phyloP scores from a whole-genome alignment of 2,113 vertebrate species.

The Trogon surrucura region DNA sequence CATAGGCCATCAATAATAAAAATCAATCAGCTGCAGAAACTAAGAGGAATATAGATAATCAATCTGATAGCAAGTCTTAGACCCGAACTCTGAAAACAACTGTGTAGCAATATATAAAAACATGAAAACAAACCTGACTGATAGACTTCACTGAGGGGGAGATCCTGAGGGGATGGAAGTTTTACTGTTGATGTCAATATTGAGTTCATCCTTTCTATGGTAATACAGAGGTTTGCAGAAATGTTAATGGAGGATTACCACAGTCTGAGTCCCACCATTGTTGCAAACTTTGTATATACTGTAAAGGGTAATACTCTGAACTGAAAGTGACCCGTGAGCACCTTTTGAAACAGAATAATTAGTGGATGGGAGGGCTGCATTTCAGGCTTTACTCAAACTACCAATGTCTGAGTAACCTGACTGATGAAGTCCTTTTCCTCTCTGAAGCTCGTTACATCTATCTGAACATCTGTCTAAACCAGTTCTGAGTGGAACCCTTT shows the following conservation, averaged over 20 bases:
- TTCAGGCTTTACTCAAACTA: background rate
- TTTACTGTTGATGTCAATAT: background rate
- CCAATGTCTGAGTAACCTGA: background rate
- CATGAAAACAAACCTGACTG: background rate
- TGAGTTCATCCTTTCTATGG: background rate
- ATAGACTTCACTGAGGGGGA: background rate
- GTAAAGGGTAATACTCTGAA: background rate
- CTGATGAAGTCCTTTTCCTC: background rate
- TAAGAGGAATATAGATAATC: background rate
- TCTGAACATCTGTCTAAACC: background rate
- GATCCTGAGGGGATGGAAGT: background rate
- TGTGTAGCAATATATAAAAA: background rate
- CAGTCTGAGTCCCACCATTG: background rate
- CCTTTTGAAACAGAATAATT: background rate
- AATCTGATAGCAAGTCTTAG: background rate
- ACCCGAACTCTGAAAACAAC: background rate
- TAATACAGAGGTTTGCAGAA: background rate
- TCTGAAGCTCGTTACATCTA: background rate
- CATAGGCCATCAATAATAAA: background rate
- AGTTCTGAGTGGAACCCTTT: background rate
- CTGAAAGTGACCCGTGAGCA: background rate
- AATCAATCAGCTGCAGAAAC: background rate
- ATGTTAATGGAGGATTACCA: background rate
- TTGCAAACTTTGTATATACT: background rate
- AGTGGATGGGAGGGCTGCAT: background rate